Evolutionary conservation across 53 echinoderm and acorn worm species (phyloP).

Genomic region (Holothuria leucospilota): DNA sequence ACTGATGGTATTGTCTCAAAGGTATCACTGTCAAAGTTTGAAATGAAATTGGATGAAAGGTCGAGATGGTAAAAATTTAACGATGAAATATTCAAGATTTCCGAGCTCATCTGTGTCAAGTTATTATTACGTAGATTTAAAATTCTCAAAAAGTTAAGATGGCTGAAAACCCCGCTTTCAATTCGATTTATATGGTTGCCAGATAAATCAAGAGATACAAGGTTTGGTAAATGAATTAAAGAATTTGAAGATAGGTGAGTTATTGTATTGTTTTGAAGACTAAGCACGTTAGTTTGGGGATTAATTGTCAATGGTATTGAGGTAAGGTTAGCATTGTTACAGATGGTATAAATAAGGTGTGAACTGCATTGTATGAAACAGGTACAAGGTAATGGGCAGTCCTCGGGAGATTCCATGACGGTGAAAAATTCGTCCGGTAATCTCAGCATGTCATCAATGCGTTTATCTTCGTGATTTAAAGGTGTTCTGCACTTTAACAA

Average conservation of each 20-base stretch:
- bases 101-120: background rate
- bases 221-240: background rate
- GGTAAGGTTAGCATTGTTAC: slow-evolving; percentile 8
- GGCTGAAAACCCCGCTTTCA: background rate
- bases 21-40: background rate
- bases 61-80: background rate
- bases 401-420: background rate
- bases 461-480: too few species aligned
- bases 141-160: background rate
- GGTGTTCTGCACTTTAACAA: too few species aligned
- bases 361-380: background rate
- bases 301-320: background rate
- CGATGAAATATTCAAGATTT: slow-evolving; percentile 6
- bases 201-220: background rate
- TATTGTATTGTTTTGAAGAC: background rate
- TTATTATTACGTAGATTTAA: background rate
- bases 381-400: background rate
- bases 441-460: too few species aligned
- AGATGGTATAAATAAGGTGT: background rate
- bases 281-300: background rate
- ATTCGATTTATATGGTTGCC: slow-evolving; percentile 10
- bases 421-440: too few species aligned
- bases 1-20: background rate
- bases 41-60: background rate
- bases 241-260: background rate